A percentile compares a stretch with the other conserved stretches of the same genome.
These are phyloP conservation scores for Thera britannica DNA, from an alignment of 2,888 invertebrate genomes.

Conservation along the genomic window DNA sequence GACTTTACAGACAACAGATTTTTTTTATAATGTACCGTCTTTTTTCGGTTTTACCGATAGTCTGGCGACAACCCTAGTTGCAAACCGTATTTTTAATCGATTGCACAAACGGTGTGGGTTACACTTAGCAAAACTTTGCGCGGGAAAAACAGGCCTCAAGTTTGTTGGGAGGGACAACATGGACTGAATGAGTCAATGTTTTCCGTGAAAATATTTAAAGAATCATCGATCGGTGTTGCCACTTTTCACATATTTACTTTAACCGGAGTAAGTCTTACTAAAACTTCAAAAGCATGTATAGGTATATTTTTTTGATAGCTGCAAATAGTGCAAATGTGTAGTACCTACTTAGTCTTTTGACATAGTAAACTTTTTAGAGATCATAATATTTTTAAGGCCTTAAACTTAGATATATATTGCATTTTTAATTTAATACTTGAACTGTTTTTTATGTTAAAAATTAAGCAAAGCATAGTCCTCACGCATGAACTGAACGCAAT, in stretches of 20 bases:
- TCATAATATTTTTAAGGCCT: too few relatives aligned
- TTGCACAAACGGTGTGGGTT: slow-evolving; percentile 68
- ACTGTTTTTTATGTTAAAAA: too few relatives aligned
- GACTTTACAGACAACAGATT: too few relatives aligned
- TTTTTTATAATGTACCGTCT: too few relatives aligned
- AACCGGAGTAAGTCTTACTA: too few relatives aligned
- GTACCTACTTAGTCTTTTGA: too few relatives aligned
- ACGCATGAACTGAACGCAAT: background rate
- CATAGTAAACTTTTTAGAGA: background rate
- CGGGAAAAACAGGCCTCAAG: slow-evolving; percentile 43
- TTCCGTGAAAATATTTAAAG: slow-evolving; percentile 37
- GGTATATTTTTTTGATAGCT: too few relatives aligned
- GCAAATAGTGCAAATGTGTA: too few relatives aligned
- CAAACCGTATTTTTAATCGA: slow-evolving; percentile 77
- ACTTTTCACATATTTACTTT: slow-evolving; percentile 19
- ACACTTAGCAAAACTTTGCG: slow-evolving; percentile 63
- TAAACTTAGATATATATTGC: too few relatives aligned
- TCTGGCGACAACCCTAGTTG: slow-evolving; percentile 13
- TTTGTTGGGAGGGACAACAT: slow-evolving; percentile 54
- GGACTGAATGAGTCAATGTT: slow-evolving; percentile 51
- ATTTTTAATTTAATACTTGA: too few relatives aligned
- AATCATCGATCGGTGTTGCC: slow-evolving; percentile 25
- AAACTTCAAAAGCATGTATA: too few relatives aligned
- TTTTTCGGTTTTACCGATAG: background rate
- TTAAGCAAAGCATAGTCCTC: background rate